Evolutionary conservation across 2,888 invertebrate species (phyloP), one percentile per base, ranked within the genome.

Genomic region (Lissonota sp.): DNA sequence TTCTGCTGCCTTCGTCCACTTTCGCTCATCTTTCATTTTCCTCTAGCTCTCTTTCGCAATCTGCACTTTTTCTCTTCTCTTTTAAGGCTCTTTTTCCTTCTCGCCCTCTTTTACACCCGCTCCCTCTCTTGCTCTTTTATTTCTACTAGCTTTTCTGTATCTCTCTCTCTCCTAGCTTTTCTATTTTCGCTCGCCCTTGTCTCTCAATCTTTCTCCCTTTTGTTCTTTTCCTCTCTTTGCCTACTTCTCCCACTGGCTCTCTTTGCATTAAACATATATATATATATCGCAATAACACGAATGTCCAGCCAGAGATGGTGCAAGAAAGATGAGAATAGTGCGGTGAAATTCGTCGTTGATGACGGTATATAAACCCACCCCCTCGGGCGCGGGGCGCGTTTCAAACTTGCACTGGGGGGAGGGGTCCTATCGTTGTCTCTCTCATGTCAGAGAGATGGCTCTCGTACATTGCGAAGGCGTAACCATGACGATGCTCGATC

Each of bases 401-500:
- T 55, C 26, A 72, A 69, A 63, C 74, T 70, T 63, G 70, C 53
- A 39, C 14, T 39, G 12, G 37, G 51, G 6, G 44, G 16, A n/a
- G 46, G 26, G 26, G 26, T 26, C 26, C 26, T 26, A 26, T 26
- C 26, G 26, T 26, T 26, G 1, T 26, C 26, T 26, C 26, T 79
- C 26, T 75, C 67, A 74, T 73, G 73, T 70, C 37, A 63, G 73
- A 44, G 69, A 70, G 60, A 76, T 72, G 53, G 72, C 71, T 10
- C 53, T 40, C 76, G 75, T 60, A 74, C 66, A 64, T 64, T 64
- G 72, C 72, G 67, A 84, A 88, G 87, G 85, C 86, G 60, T 91
- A 88, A 89, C 90, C 90, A 91, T 91, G 90, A 86, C 87, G 88
- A 91, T 91, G 88, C 86, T 82, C 88, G 89, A 89, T 91, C 91